Evolutionary conservation across 1,140 invertebrate species (phyloP).

Genomic region (Lasioglossum baleicum): DNA sequence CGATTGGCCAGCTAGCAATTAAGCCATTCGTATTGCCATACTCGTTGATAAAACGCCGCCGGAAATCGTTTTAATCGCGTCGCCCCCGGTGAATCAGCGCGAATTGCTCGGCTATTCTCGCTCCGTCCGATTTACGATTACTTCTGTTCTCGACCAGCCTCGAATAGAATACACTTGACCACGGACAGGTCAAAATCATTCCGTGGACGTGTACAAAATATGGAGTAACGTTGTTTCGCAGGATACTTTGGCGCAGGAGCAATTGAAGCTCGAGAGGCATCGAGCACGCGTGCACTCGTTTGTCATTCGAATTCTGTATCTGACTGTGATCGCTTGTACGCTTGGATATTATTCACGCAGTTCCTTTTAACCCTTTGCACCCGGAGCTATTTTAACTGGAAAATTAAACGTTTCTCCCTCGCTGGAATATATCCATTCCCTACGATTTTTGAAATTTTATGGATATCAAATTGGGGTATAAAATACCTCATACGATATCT

Average conservation of each 20-base stretch:
- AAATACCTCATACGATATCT: no score
- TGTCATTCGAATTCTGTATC: background rate
- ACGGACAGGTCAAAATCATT: no score
- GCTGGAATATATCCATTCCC: no score
- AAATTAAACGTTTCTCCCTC: no score
- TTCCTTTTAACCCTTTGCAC: no score
- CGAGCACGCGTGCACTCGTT: background rate
- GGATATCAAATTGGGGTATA: no score
- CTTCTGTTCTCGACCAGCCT: background rate
- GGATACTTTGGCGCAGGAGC: background rate
- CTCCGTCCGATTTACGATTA: background rate
- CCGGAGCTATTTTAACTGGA: no score
- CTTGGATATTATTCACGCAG: no score
- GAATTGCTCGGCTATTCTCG: background rate
- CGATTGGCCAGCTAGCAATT: constrained; percentile 25
- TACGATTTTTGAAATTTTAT: no score
- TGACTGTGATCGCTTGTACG: background rate
- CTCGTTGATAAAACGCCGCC: constrained; percentile 26
- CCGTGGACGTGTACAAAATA: no score
- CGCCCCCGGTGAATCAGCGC: background rate
- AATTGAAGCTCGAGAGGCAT: no score
- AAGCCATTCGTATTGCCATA: constrained; percentile 15
- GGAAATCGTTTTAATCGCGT: constrained; percentile 36
- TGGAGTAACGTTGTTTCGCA: background rate
- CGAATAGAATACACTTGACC: no score